Conservation (phyloP, 2,113 vertebrate genomes). For the Fukomys damarensis region DNA sequence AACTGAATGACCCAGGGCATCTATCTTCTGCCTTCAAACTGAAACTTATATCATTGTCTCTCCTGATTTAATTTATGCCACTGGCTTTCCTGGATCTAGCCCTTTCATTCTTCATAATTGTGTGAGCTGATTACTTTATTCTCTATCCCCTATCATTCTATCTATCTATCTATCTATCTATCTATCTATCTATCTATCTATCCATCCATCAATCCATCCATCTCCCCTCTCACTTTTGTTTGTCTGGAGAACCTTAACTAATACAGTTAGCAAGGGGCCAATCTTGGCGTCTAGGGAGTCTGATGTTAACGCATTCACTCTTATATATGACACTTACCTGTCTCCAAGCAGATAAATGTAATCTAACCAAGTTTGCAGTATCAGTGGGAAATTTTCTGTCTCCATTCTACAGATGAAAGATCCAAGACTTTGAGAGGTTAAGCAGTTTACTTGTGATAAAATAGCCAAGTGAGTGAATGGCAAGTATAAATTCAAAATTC, state of each 20-base stretch:
- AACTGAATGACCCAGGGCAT: background rate
- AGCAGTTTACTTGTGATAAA: background rate
- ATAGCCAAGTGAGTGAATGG: background rate
- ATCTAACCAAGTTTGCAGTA: background rate
- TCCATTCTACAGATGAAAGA: background rate
- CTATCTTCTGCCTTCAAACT: background rate
- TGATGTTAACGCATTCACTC: background rate
- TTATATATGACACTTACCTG: background rate
- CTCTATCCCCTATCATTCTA: background rate
- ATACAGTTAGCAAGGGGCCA: background rate
- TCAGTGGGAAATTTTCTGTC: background rate
- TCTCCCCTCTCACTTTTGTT: background rate
- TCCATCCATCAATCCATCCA: no score
- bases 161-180: background rate
- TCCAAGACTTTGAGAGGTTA: background rate
- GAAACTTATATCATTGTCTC: background rate
- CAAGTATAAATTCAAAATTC: slow-evolving; percentile 8
- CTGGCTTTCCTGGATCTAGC: background rate
- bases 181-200: no score
- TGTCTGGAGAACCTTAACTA: background rate
- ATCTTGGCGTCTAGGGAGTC: background rate
- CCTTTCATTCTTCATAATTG: background rate
- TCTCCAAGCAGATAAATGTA: background rate
- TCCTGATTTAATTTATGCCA: background rate
- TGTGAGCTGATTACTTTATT: background rate